phyloP scores from a whole-genome alignment of 2,888 invertebrate genomes.

The Hypsopygia costalis region DNA sequence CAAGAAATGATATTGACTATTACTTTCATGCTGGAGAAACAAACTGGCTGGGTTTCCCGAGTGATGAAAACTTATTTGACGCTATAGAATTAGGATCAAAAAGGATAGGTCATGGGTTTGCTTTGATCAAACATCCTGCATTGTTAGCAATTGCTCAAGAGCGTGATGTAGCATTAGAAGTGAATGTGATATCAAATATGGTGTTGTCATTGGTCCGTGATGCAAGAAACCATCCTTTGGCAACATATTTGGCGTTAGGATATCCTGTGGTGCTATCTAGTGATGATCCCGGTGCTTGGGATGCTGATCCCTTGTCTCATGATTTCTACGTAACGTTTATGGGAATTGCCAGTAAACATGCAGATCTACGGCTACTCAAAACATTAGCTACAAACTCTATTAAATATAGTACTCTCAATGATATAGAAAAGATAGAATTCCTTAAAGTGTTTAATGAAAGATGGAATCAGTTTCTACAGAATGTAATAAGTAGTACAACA shows the following conservation, averaged over 20 bases:
- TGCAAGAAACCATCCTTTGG: slow-evolving; percentile 88
- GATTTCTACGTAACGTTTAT: slow-evolving; percentile 90
- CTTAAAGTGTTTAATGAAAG: slow-evolving; percentile 37
- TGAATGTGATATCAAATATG: slow-evolving; percentile 91
- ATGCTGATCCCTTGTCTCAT: slow-evolving; percentile 85
- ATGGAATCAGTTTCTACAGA: slow-evolving; percentile 53
- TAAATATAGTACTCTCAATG: slow-evolving; percentile 80
- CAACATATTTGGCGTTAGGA: slow-evolving; percentile 82
- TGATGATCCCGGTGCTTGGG: slow-evolving; percentile 91
- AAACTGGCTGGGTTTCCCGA: slow-evolving; percentile 83
- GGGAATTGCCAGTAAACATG: slow-evolving; percentile 84
- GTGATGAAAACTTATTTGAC: slow-evolving; percentile 88
- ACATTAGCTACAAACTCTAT: slow-evolving; percentile 88
- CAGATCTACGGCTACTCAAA: slow-evolving; percentile 87
- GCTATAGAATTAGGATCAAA: slow-evolving; percentile 87
- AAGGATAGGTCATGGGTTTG: slow-evolving; percentile 90
- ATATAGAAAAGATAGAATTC: slow-evolving; percentile 33
- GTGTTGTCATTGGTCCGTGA: slow-evolving; percentile 85
- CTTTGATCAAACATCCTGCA: slow-evolving; percentile 86
- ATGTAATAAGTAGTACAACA: slow-evolving; percentile 25
- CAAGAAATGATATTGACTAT: slow-evolving; percentile 79
- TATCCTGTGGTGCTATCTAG: slow-evolving; percentile 88
- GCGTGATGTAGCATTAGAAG: slow-evolving; percentile 85
- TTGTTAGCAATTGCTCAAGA: slow-evolving; percentile 78
- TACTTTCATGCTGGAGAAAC: slow-evolving; percentile 92